Evolutionary conservation across 92 coral and sea anemone genomes (phyloP).

Genomic region (Ricordea florida): DNA sequence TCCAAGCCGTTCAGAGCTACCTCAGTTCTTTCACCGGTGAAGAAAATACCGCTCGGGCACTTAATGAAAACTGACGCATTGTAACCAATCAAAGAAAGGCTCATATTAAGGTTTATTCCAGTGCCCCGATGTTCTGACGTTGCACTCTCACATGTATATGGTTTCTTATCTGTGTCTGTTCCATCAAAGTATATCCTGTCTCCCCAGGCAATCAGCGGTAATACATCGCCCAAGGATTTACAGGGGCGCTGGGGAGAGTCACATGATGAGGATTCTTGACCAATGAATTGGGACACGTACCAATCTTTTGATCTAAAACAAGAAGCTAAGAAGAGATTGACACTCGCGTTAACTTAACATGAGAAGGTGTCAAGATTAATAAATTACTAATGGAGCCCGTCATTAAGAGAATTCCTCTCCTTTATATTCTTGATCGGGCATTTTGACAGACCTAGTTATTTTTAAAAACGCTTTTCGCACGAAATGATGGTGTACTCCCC

Average conservation of each 20-base stretch:
- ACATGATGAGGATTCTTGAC: background rate
- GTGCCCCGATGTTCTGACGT: slow-evolving; percentile 11
- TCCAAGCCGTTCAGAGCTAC: background rate
- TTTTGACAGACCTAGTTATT: too few species aligned
- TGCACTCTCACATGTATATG: slow-evolving; percentile 18
- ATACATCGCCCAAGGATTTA: slow-evolving; percentile 21
- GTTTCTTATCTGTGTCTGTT: slow-evolving; percentile 22
- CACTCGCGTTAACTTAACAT: background rate
- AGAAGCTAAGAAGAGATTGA: background rate
- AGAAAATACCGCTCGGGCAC: slow-evolving; percentile 21
- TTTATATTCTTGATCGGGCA: too few species aligned
- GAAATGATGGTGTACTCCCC: too few species aligned
- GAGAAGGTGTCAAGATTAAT: too few species aligned
- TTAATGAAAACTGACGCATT: background rate
- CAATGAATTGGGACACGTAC: slow-evolving; percentile 31
- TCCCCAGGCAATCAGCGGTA: slow-evolving; percentile 13
- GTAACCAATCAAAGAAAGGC: slow-evolving; percentile 24
- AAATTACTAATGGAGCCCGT: too few species aligned
- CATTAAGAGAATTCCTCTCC: too few species aligned
- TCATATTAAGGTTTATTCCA: background rate
- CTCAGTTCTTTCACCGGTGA: background rate
- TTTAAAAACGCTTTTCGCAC: too few species aligned
- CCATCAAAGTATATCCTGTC: slow-evolving; percentile 50
- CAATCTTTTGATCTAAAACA: slow-evolving; percentile 4
- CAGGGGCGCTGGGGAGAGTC: slow-evolving; percentile 15